Conservation (phyloP, 2,113 vertebrate genomes). For the Tautogolabrus adspersus region DNA sequence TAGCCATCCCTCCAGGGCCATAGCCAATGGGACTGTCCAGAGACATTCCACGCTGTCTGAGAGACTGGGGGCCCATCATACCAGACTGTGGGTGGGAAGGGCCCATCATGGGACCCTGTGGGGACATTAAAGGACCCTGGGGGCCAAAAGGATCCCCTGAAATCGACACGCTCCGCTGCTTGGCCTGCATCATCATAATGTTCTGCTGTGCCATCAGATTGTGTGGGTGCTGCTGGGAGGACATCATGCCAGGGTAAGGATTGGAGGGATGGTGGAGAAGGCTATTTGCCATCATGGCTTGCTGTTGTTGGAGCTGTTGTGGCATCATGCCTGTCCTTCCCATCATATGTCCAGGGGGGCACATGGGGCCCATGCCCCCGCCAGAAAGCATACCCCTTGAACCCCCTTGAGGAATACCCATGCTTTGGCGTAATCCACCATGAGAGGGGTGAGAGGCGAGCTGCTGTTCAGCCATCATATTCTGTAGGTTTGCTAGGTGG, state of each 20-base stretch:
- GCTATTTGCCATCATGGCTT: slow-evolving; percentile 90
- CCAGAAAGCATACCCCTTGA: slow-evolving; percentile 84
- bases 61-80: slow-evolving; percentile 92
- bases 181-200: slow-evolving; percentile 97
- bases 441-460: slow-evolving; percentile 83
- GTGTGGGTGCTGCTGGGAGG: slow-evolving; percentile 88
- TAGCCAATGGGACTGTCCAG: slow-evolving; percentile 95
- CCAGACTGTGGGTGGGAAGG: slow-evolving; percentile 90
- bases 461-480: slow-evolving; percentile 97
- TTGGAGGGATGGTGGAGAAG: slow-evolving; percentile 83
- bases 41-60: slow-evolving; percentile 95
- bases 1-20: slow-evolving; percentile 91
- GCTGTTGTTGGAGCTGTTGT: slow-evolving; percentile 81
- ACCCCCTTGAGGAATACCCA: slow-evolving; percentile 82
- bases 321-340: slow-evolving; percentile 93
- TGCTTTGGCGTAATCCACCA: slow-evolving; percentile 82
- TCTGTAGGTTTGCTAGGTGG: slow-evolving; percentile 96
- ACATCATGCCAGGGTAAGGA: slow-evolving; percentile 90
- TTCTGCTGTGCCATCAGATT: slow-evolving; percentile 94
- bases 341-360: slow-evolving; percentile 93
- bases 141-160: slow-evolving; percentile 92
- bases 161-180: slow-evolving; percentile 90
- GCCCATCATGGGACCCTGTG: slow-evolving; percentile 93
- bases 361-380: slow-evolving; percentile 88
- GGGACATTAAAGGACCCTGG: slow-evolving; percentile 90